These are phyloP conservation scores for Fragum whitleyi DNA, from an alignment of 2,888 invertebrate species.

Conservation along the genomic window DNA sequence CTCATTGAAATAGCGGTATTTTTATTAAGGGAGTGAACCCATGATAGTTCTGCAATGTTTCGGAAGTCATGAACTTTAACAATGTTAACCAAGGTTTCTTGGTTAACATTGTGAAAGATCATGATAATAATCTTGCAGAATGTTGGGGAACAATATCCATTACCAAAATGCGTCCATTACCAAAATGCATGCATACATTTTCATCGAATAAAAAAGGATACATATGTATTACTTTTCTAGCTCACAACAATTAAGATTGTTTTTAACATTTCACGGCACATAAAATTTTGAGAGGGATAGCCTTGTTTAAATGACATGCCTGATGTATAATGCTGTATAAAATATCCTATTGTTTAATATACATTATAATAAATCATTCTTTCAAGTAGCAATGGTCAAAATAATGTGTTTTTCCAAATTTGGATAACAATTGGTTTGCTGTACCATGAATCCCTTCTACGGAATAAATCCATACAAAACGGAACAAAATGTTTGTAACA, in stretches of 20 bases:
- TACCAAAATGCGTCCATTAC: too few relatives aligned
- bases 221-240: background rate
- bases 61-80: too few relatives aligned
- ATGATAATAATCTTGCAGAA: too few relatives aligned
- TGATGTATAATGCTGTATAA: slow-evolving; percentile 31
- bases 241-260: background rate
- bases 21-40: too few relatives aligned
- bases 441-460: slow-evolving; percentile 21
- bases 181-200: too few relatives aligned
- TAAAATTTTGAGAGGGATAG: slow-evolving; percentile 23
- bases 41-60: too few relatives aligned
- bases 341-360: slow-evolving; percentile 37
- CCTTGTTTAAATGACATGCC: slow-evolving; percentile 34
- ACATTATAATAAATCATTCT: slow-evolving; percentile 39
- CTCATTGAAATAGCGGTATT: too few relatives aligned
- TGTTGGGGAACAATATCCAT: too few relatives aligned
- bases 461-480: slow-evolving; percentile 18
- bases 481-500: slow-evolving; percentile 35
- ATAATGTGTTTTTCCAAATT: slow-evolving; percentile 3
- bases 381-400: background rate
- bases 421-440: slow-evolving; percentile 13
- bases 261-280: slow-evolving; percentile 6
- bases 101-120: too few relatives aligned
- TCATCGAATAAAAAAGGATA: slow-evolving; percentile 11
- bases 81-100: too few relatives aligned